Percentiles rank a stretch among this genome's conserved stretches.
Conservation (phyloP, 2,888 invertebrate genomes). For the Cheilosia scutellata region DNA sequence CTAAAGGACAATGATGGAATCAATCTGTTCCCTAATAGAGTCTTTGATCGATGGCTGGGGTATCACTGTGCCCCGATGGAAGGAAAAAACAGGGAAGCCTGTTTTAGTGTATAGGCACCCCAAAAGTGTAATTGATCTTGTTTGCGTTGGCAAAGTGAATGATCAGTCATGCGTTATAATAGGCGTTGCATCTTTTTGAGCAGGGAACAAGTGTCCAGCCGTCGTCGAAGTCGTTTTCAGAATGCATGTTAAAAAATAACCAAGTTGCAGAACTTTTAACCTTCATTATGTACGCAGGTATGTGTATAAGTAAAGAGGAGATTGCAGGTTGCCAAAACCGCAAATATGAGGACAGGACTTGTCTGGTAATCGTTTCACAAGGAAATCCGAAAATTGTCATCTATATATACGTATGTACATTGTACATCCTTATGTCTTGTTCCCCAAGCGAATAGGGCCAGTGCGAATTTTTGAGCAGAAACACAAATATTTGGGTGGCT, state of each 20-base stretch:
- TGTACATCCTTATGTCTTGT: slow-evolving; percentile 67
- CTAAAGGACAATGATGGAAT: slow-evolving; percentile 66
- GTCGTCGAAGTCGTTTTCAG: slow-evolving; percentile 55
- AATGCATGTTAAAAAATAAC: slow-evolving; percentile 46
- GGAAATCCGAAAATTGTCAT: slow-evolving; percentile 72
- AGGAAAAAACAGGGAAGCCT: slow-evolving; percentile 55
- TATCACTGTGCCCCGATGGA: slow-evolving; percentile 44
- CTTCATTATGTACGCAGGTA: slow-evolving; percentile 18
- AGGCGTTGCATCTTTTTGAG: slow-evolving; percentile 64
- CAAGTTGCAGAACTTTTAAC: slow-evolving; percentile 68
- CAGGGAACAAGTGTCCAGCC: slow-evolving; percentile 61
- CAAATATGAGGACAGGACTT: slow-evolving; percentile 69
- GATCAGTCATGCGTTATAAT: slow-evolving; percentile 71
- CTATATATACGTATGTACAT: slow-evolving; percentile 34
- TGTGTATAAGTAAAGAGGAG: neutral
- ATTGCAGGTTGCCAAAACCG: slow-evolving; percentile 65
- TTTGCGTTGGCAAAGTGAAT: slow-evolving; percentile 56
- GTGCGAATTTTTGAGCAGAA: slow-evolving; percentile 53
- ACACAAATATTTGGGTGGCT: slow-evolving; percentile 73
- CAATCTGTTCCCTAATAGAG: slow-evolving; percentile 60
- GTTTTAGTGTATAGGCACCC: slow-evolving; percentile 69
- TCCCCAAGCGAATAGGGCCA: slow-evolving; percentile 39
- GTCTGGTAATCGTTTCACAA: slow-evolving; percentile 65
- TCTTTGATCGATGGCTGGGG: slow-evolving; percentile 51
- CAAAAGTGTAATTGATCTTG: slow-evolving; percentile 71